Conservation (phyloP, 1,140 invertebrate species). For the Lysiphlebus fabarum region DNA sequence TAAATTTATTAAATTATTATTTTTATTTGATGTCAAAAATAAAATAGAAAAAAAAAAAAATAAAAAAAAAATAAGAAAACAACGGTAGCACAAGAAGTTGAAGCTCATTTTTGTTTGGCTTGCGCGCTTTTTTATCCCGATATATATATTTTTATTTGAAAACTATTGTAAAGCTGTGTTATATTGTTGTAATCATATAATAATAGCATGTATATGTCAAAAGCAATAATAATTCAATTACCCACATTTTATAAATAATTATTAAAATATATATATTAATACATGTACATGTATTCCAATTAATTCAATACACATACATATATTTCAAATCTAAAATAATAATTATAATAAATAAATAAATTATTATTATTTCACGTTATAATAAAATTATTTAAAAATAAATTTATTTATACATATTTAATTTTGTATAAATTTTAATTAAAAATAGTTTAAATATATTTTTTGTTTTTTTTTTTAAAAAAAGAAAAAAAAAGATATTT, state of each 20-base stretch:
- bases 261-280: too few relatives aligned
- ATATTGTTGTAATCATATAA: slow-evolving; percentile 16
- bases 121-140: slow-evolving; percentile 41
- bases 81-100: slow-evolving; percentile 79
- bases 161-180: slow-evolving; percentile 10
- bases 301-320: neutral
- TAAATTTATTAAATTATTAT: too few relatives aligned
- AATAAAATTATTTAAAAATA: slow-evolving; percentile 11
- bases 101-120: slow-evolving; percentile 89
- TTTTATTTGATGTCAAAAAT: too few relatives aligned
- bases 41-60: too few relatives aligned
- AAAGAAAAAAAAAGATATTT: too few relatives aligned
- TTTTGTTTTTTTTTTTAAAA: too few relatives aligned
- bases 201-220: slow-evolving; percentile 19
- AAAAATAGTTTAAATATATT: neutral
- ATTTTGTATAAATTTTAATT: too few relatives aligned
- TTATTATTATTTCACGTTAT: neutral
- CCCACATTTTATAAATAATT: neutral
- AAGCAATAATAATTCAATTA: slow-evolving; percentile 5
- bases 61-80: too few relatives aligned
- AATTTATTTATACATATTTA: slow-evolving; percentile 8
- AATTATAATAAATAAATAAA: neutral
- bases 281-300: neutral
- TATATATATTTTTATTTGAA: slow-evolving; percentile 17
- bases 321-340: neutral